A percentile compares a stretch with the other conserved stretches of the same genome.
Evolutionary conservation across 2,797 vertebrate species (phyloP).

Genomic region (Xenopus petersii): DNA sequence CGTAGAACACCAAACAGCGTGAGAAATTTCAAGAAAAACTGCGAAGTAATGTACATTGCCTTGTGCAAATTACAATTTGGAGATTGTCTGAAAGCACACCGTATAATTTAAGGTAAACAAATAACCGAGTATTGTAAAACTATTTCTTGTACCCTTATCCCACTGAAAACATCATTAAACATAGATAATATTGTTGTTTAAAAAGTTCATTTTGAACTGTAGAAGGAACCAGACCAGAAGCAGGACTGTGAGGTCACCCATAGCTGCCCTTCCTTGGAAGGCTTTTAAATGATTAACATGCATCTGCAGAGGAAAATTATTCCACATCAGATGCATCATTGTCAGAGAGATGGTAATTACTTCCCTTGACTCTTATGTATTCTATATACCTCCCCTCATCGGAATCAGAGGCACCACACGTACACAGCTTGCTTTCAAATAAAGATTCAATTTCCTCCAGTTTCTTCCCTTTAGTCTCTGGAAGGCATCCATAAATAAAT

Average conservation of each 20-base stretch:
- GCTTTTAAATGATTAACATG: slow-evolving; percentile 62
- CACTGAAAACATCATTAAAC: slow-evolving; percentile 56
- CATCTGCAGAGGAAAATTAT: slow-evolving; percentile 69
- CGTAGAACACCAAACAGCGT: not conserved
- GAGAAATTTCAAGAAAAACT: not conserved
- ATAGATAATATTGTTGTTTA: slow-evolving; percentile 57
- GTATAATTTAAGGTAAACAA: slow-evolving; percentile 4
- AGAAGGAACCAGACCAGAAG: slow-evolving; percentile 69
- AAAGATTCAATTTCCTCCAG: slow-evolving; percentile 95
- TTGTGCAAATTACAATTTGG: slow-evolving; percentile 43
- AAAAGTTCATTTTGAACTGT: slow-evolving; percentile 59
- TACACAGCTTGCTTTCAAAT: slow-evolving; percentile 90
- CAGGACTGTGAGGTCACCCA: slow-evolving; percentile 69
- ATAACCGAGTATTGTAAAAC: slow-evolving; percentile 5
- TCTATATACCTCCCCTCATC: slow-evolving; percentile 95
- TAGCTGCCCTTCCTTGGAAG: slow-evolving; percentile 63
- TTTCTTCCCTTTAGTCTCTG: slow-evolving; percentile 92
- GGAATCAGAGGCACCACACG: slow-evolving; percentile 85
- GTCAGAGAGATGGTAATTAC: slow-evolving; percentile 98
- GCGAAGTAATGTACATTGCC: slow-evolving; percentile 4
- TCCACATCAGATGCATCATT: slow-evolving; percentile 97
- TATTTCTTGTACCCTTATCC: slow-evolving; percentile 50
- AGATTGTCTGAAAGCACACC: slow-evolving; percentile 34
- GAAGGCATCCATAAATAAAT: slow-evolving; percentile 92
- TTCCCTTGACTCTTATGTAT: slow-evolving; percentile 97